A percentile compares a stretch with the other conserved stretches of the same genome.
These are phyloP conservation scores for Drosophila oshimai DNA, from an alignment of 1,140 invertebrate species.

Conservation along the genomic window DNA sequence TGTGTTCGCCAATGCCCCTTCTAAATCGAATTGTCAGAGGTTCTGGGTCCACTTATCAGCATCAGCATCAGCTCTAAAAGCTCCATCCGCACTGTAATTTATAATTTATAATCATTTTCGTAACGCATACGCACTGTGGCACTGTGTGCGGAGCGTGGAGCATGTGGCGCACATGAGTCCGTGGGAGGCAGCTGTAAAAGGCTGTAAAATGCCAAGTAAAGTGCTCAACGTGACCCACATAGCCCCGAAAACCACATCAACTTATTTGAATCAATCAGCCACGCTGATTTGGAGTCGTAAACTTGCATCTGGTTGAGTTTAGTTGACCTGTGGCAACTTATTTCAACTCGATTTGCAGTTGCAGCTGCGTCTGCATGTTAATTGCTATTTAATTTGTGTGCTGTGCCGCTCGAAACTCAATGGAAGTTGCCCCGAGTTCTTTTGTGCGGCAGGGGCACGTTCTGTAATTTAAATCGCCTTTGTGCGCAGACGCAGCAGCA, in stretches of 20 bases:
- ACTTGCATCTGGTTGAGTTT: slow-evolving; percentile 36
- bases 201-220: slow-evolving; percentile 47
- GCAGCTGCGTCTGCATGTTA: slow-evolving; percentile 65
- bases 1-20: slow-evolving; percentile 45
- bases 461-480: slow-evolving; percentile 77
- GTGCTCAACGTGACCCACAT: slow-evolving; percentile 41
- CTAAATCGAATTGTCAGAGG: slow-evolving; percentile 45
- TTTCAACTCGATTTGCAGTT: slow-evolving; percentile 28
- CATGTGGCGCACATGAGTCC: slow-evolving; percentile 44
- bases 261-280: slow-evolving; percentile 76
- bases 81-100: slow-evolving; percentile 62
- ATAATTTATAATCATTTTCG: slow-evolving; percentile 78
- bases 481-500: slow-evolving; percentile 65
- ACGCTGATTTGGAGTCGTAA: slow-evolving; percentile 70
- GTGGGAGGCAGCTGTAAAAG: slow-evolving; percentile 62
- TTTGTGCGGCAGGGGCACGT: slow-evolving; percentile 49
- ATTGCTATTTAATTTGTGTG: slow-evolving; percentile 74
- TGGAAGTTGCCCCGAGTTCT: slow-evolving; percentile 39
- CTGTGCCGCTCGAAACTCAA: slow-evolving; percentile 48
- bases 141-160: too few species aligned
- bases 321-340: slow-evolving; percentile 48
- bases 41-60: slow-evolving; percentile 37
- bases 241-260: slow-evolving; percentile 24
- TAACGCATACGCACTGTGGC: slow-evolving; percentile 76
- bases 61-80: too few species aligned